A percentile compares a stretch with the other conserved stretches of the same genome.
Conservation (phyloP, 2,888 invertebrate species). For the Byasa hedistus region DNA sequence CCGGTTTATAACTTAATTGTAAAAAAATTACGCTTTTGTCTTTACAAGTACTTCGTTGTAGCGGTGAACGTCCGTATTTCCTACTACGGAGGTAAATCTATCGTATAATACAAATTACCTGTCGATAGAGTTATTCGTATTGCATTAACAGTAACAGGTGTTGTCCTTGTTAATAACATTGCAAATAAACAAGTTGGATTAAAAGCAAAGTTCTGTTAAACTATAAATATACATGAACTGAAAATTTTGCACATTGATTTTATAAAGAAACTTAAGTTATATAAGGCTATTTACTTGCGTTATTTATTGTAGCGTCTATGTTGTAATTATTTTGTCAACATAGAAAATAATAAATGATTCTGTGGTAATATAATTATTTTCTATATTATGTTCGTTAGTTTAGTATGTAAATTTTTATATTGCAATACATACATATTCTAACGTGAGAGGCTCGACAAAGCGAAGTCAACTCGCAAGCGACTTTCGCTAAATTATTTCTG, state of each 20-base stretch:
- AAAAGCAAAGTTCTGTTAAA: too few species aligned
- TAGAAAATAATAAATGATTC: background rate
- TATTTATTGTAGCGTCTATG: too few species aligned
- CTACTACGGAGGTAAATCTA: conserved; percentile 8
- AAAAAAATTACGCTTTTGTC: background rate
- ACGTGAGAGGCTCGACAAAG: background rate
- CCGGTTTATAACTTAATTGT: background rate
- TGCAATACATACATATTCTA: conserved; percentile 1
- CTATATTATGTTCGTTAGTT: background rate
- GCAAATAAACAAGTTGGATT: background rate
- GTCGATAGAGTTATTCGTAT: conserved; percentile 6
- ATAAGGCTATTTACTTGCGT: too few species aligned
- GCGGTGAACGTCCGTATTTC: conserved; percentile 18
- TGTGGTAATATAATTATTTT: background rate
- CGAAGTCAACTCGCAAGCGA: conserved; percentile 3
- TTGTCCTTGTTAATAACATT: conserved; percentile 17
- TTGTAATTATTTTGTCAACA: too few species aligned
- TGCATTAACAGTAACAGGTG: conserved; percentile 9
- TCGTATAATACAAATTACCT: conserved; percentile 10
- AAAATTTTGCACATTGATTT: too few species aligned
- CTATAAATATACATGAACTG: too few species aligned
- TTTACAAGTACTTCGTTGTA: background rate
- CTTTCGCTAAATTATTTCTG: too few species aligned
- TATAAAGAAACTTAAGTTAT: too few species aligned
- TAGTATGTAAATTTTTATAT: background rate